Conservation (phyloP, 2,113 vertebrate genomes). For the Psilopsiagon aurifrons region DNA sequence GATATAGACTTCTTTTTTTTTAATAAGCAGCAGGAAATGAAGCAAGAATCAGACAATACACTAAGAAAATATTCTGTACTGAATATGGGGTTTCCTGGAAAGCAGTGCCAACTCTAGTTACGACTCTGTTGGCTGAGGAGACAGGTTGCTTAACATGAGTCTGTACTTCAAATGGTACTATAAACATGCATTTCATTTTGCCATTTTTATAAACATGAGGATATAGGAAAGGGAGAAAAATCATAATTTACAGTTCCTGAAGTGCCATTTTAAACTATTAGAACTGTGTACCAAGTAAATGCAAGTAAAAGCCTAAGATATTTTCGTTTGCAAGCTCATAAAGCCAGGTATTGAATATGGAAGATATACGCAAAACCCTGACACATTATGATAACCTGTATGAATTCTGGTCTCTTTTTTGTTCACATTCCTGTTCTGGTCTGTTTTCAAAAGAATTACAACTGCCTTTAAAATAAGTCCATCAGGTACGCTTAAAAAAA, state of each 20-base stretch:
- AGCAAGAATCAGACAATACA: background rate
- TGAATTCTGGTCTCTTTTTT: background rate
- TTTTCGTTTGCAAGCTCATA: background rate
- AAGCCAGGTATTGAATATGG: background rate
- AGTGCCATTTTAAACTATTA: background rate
- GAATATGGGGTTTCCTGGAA: background rate
- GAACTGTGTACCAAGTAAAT: background rate
- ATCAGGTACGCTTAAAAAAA: background rate
- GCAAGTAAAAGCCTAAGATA: background rate
- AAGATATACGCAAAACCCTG: background rate
- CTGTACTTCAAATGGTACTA: background rate
- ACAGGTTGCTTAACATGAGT: background rate
- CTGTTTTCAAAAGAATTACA: background rate
- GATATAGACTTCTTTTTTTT: background rate
- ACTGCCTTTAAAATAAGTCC: background rate
- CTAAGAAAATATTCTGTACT: background rate
- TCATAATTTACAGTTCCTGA: background rate
- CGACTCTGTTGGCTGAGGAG: background rate
- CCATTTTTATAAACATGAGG: background rate
- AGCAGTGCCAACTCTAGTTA: background rate
- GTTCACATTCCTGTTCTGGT: background rate
- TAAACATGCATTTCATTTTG: background rate
- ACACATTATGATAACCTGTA: accelerated
- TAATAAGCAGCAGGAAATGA: background rate
- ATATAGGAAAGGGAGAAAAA: background rate